Conservation (phyloP, 2,888 invertebrate species). For the Listrodromus nycthemerus region DNA sequence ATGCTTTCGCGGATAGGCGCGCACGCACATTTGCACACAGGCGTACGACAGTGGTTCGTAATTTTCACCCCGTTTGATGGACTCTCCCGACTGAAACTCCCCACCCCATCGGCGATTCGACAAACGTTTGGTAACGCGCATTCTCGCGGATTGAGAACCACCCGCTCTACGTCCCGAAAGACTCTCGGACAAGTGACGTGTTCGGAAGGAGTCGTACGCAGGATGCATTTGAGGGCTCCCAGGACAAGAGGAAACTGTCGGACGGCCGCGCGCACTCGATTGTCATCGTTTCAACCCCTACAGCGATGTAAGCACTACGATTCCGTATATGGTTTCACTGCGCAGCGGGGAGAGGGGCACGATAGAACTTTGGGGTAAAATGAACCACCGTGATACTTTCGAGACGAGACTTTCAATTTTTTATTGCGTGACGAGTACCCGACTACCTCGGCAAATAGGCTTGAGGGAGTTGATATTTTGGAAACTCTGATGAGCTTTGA, state of each 20-base stretch:
- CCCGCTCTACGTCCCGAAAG: conserved; percentile 65
- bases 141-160: conserved; percentile 76
- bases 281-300: conserved; percentile 78
- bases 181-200: conserved; percentile 76
- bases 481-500: not conserved
- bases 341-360: not conserved
- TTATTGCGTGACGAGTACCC: too few species aligned
- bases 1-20: conserved; percentile 8
- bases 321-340: not conserved
- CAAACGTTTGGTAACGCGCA: not conserved
- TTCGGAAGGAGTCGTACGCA: conserved; percentile 68
- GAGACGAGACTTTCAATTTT: too few species aligned
- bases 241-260: conserved; percentile 10
- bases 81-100: not conserved
- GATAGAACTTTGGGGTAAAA: not conserved
- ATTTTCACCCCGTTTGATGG: conserved; percentile 1
- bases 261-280: conserved; percentile 75
- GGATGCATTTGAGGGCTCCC: conserved; percentile 22
- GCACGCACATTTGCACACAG: not conserved
- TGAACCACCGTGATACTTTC: not conserved
- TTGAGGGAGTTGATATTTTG: not conserved
- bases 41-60: not conserved
- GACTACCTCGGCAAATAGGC: too few species aligned
- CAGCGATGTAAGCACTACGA: conserved; percentile 15
- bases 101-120: not conserved